These are phyloP conservation scores for Ernsta delagoae DNA, from an alignment of 2,888 invertebrate species.

Conservation along the genomic window DNA sequence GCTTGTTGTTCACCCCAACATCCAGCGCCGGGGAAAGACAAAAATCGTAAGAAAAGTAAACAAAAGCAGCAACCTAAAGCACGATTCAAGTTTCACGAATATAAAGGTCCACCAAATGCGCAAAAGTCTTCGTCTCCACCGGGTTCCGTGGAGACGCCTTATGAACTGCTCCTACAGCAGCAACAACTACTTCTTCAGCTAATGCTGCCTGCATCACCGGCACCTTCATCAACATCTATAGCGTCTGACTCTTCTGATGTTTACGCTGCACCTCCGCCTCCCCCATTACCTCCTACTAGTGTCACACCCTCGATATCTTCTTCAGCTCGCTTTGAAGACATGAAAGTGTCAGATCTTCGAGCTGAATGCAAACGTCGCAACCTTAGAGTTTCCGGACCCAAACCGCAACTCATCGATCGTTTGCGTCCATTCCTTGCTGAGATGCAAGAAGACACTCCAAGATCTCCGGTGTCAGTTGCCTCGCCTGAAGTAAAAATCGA, in stretches of 20 bases:
- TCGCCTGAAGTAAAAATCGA: conserved; percentile 66
- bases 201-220: conserved; percentile 77
- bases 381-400: conserved; percentile 97
- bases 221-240: conserved; percentile 62
- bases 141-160: conserved; percentile 89
- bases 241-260: conserved; percentile 70
- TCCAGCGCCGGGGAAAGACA: conserved; percentile 89
- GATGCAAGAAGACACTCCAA: conserved; percentile 77
- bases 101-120: conserved; percentile 93
- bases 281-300: conserved; percentile 77
- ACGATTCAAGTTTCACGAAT: conserved; percentile 97
- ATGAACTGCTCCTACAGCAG: conserved; percentile 96
- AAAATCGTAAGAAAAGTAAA: conserved; percentile 91
- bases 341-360: conserved; percentile 97
- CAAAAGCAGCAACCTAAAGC: conserved; percentile 88
- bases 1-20: conserved; percentile 74
- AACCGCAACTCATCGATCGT: conserved; percentile 97
- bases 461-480: conserved; percentile 70
- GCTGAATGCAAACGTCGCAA: conserved; percentile 97
- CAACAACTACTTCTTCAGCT: conserved; percentile 96
- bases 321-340: conserved; percentile 93
- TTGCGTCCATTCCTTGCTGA: conserved; percentile 89
- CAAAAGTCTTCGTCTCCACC: conserved; percentile 89
- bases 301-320: conserved; percentile 62
- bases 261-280: conserved; percentile 78